These are phyloP conservation scores for Andrena fulva DNA, from an alignment of 2,888 invertebrate genomes.

Conservation along the genomic window DNA sequence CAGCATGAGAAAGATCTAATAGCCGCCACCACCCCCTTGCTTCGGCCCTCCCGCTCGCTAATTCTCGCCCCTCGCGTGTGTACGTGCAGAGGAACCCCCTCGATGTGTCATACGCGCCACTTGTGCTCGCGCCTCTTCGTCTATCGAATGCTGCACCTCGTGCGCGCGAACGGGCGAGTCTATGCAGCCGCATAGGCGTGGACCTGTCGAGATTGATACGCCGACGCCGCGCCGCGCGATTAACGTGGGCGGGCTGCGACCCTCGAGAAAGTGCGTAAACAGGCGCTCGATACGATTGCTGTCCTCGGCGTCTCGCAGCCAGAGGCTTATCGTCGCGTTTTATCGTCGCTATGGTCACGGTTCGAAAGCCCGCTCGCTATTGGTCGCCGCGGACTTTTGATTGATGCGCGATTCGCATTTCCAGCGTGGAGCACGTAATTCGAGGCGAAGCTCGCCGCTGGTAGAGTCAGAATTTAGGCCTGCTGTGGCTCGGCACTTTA, in stretches of 20 bases:
- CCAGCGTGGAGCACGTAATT: background rate
- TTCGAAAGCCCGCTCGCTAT: background rate
- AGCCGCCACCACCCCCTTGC: slow-evolving; percentile 66
- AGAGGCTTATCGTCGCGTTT: slow-evolving; percentile 13
- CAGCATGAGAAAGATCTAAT: slow-evolving; percentile 85
- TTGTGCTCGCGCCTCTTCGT: slow-evolving; percentile 71
- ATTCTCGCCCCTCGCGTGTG: slow-evolving; percentile 66
- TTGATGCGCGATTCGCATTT: background rate
- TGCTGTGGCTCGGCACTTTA: background rate
- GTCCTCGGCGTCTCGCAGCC: background rate
- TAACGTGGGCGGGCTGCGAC: background rate
- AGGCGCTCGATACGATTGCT: background rate
- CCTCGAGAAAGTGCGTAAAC: background rate
- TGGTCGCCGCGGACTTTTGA: background rate
- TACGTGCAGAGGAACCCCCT: slow-evolving; percentile 39
- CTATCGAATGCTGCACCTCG: slow-evolving; percentile 29
- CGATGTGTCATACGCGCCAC: slow-evolving; percentile 82
- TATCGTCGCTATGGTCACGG: background rate
- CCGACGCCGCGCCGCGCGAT: background rate
- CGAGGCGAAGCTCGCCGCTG: background rate
- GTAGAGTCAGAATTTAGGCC: background rate
- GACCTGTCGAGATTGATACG: slow-evolving; percentile 17
- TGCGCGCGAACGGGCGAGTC: background rate
- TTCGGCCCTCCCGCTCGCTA: slow-evolving; percentile 63
- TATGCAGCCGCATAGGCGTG: slow-evolving; percentile 21